Evolutionary conservation across 2,113 vertebrate genomes (phyloP).

Genomic region (Astatoreochromis straeleni): DNA sequence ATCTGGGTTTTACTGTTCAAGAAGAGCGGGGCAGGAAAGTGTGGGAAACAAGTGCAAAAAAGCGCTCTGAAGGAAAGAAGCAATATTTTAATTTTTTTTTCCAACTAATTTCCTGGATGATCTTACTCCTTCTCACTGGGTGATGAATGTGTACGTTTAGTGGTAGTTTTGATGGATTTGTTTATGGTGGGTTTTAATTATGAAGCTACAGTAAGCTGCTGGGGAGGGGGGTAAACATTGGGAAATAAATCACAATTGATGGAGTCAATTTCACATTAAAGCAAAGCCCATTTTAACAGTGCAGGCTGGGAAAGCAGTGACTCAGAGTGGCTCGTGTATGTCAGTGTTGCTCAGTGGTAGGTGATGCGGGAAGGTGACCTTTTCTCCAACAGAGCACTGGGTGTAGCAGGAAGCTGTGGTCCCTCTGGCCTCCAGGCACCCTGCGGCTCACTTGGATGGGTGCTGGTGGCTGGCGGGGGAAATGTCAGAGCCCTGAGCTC

Average conservation of each 20-base stretch:
- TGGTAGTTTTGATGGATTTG: not conserved
- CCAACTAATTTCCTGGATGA: not conserved
- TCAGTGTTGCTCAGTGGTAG: conserved; percentile 16
- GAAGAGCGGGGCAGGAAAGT: conserved; percentile 9
- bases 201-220: not conserved
- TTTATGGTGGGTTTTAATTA: conserved; percentile 2
- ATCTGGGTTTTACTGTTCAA: conserved; percentile 36
- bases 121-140: not conserved
- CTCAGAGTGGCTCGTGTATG: not conserved
- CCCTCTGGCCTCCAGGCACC: conserved; percentile 27
- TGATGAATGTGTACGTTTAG: not conserved
- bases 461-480: not conserved
- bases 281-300: not conserved
- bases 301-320: not conserved
- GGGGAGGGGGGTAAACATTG: not conserved
- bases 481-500: not conserved
- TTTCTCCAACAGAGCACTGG: conserved; percentile 8
- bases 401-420: conserved; percentile 24
- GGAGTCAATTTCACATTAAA: not conserved
- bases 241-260: conserved; percentile 6
- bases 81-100: not conserved
- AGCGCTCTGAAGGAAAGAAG: not conserved
- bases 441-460: not conserved
- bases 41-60: not conserved
- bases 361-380: conserved; percentile 47